Conservation (phyloP, 2,797 vertebrate species). For the Atherinosoma microstoma region DNA sequence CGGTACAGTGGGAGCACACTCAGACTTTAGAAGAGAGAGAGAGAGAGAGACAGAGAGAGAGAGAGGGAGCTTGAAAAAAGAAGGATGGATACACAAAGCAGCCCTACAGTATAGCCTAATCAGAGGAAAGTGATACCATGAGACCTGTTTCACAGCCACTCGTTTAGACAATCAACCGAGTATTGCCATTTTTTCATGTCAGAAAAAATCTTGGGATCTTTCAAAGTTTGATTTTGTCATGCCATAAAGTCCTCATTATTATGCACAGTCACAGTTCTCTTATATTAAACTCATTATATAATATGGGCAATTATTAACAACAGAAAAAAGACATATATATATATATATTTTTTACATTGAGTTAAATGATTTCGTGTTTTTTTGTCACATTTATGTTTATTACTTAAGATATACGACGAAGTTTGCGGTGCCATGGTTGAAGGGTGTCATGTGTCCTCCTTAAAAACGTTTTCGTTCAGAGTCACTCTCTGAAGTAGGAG, state of each 20-base stretch:
- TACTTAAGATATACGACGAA: background rate
- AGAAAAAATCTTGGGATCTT: background rate
- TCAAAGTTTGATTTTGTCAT: too few species aligned
- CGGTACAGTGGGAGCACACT: slow-evolving; percentile 70
- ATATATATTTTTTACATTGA: background rate
- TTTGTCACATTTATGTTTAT: background rate
- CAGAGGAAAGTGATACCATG: slow-evolving; percentile 66
- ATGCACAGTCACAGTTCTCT: background rate
- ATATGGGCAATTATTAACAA: background rate
- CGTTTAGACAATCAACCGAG: slow-evolving; percentile 53
- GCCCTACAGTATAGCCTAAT: slow-evolving; percentile 56
- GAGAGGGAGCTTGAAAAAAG: background rate
- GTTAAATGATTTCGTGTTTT: background rate
- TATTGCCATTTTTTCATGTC: slow-evolving; percentile 24
- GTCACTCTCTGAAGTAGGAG: slow-evolving; percentile 69
- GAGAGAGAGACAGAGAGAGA: slow-evolving; percentile 1
- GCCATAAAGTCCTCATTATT: background rate
- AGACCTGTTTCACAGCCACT: slow-evolving; percentile 53
- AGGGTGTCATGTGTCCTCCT: slow-evolving; percentile 74
- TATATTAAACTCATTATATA: background rate
- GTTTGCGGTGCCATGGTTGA: slow-evolving; percentile 38
- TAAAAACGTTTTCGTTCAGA: slow-evolving; percentile 63
- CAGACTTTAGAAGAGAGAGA: slow-evolving; percentile 39
- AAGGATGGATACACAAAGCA: slow-evolving; percentile 62
- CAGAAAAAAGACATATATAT: background rate